Conservation (phyloP, 2,113 vertebrate genomes). For the Stegastes partitus region DNA sequence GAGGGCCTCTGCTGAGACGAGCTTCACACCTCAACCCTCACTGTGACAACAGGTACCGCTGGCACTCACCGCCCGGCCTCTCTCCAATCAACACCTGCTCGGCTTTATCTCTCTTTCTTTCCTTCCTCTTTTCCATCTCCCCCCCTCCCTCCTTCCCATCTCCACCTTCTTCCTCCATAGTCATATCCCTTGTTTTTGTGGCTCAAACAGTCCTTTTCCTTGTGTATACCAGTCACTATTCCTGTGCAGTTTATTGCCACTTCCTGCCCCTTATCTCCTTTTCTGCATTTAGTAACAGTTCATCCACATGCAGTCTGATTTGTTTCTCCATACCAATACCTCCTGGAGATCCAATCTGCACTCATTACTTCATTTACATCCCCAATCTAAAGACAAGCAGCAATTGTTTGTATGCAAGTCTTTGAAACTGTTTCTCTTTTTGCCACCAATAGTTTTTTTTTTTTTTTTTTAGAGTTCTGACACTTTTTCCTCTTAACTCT, state of each 20-base stretch:
- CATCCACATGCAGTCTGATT: conserved; percentile 36
- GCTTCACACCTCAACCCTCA: conserved; percentile 78
- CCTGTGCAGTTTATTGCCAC: not conserved
- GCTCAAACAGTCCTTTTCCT: not conserved
- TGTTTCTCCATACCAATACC: conserved; percentile 31
- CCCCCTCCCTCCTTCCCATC: conserved; percentile 8
- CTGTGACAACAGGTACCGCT: conserved; percentile 81
- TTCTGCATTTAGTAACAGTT: conserved; percentile 24
- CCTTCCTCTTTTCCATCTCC: conserved; percentile 46
- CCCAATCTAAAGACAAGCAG: conserved; percentile 4
- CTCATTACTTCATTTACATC: conserved; percentile 5
- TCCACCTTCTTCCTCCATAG: conserved; percentile 40
- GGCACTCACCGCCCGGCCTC: conserved; percentile 76
- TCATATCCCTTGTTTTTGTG: conserved; percentile 30
- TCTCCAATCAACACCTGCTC: conserved; percentile 85
- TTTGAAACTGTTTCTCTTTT: conserved; percentile 2
- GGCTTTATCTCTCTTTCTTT: conserved; percentile 65
- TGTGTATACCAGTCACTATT: conserved; percentile 1
- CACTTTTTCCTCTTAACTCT: conserved; percentile 1
- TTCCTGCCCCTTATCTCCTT: conserved; percentile 10
- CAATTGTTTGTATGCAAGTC: not conserved
- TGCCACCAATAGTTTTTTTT: not conserved
- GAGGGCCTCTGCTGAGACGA: conserved; percentile 75
- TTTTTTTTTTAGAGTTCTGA: not conserved
- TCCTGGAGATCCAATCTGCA: conserved; percentile 23